These are phyloP conservation scores for Hirundo rustica DNA, from an alignment of 2,797 vertebrate species.

Conservation along the genomic window DNA sequence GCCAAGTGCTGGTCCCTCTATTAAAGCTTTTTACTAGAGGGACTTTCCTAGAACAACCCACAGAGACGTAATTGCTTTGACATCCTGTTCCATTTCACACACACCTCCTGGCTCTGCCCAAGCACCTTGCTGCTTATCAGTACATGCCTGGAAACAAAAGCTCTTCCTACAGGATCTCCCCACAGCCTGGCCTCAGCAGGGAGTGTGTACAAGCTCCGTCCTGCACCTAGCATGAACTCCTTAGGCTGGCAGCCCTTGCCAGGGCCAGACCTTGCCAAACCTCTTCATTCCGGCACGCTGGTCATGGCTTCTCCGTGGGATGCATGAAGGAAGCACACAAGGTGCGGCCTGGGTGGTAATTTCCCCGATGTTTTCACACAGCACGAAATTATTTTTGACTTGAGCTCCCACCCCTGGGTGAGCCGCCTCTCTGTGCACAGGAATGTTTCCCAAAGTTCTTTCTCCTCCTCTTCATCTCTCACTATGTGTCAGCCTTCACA, in stretches of 20 bases:
- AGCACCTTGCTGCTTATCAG: not conserved
- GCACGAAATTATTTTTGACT: not conserved
- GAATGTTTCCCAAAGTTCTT: not conserved
- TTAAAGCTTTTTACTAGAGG: slow-evolving; percentile 43
- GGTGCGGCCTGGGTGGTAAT: not conserved
- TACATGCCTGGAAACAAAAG: not conserved
- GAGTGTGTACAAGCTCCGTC: rapidly evolving
- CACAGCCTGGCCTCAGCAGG: not conserved
- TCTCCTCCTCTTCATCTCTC: not conserved
- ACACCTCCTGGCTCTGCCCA: not conserved
- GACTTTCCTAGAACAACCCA: slow-evolving; percentile 60
- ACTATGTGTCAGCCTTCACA: not conserved
- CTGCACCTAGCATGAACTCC: rapidly evolving
- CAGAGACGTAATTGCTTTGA: not conserved
- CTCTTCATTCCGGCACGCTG: rapidly evolving
- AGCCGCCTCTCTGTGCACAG: rapidly evolving
- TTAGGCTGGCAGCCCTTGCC: not conserved
- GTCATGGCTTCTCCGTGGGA: not conserved
- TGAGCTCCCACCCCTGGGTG: not conserved
- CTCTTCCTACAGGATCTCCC: not conserved
- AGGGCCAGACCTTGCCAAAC: not conserved
- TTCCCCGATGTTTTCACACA: not conserved
- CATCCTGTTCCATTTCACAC: slow-evolving; percentile 26
- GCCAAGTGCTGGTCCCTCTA: not conserved
- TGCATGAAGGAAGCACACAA: not conserved